A percentile compares a stretch with the other conserved stretches of the same genome.
phyloP scores from a whole-genome alignment of 2,113 vertebrate species.

The Gymnarchus niloticus region DNA sequence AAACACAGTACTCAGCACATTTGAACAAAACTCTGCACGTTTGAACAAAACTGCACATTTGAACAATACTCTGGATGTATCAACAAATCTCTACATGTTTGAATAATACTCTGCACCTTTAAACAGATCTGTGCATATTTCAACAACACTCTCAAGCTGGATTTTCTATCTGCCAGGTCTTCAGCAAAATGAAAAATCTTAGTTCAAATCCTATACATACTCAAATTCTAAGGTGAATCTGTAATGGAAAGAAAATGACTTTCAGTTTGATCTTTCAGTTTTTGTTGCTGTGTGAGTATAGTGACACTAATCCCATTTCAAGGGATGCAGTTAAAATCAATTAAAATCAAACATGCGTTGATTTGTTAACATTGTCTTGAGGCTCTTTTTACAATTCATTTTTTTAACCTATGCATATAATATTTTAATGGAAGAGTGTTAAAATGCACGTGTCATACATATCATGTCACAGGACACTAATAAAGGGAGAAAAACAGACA shows the following conservation, averaged over 20 bases:
- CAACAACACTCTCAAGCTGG: neutral
- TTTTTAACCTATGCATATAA: too few species aligned
- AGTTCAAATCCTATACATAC: neutral
- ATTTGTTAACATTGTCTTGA: too few species aligned
- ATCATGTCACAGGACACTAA: too few species aligned
- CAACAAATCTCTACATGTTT: neutral
- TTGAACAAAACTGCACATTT: neutral
- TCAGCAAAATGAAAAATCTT: neutral
- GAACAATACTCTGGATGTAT: neutral
- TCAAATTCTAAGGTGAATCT: neutral
- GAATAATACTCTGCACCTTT: neutral
- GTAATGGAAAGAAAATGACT: neutral
- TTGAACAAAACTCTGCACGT: neutral
- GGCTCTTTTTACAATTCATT: too few species aligned
- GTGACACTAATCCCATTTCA: too few species aligned
- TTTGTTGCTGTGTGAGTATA: neutral
- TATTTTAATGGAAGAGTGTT: too few species aligned
- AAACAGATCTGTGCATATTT: neutral
- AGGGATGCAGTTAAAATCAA: too few species aligned
- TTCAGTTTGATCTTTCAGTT: too few species aligned
- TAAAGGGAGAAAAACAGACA: too few species aligned
- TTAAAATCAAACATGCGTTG: too few species aligned
- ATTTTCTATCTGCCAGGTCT: neutral
- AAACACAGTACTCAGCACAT: neutral
- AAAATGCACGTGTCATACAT: too few species aligned